Conservation (phyloP, 92 coral and sea anemone genomes). For the Umimayanthus chanpuru region DNA sequence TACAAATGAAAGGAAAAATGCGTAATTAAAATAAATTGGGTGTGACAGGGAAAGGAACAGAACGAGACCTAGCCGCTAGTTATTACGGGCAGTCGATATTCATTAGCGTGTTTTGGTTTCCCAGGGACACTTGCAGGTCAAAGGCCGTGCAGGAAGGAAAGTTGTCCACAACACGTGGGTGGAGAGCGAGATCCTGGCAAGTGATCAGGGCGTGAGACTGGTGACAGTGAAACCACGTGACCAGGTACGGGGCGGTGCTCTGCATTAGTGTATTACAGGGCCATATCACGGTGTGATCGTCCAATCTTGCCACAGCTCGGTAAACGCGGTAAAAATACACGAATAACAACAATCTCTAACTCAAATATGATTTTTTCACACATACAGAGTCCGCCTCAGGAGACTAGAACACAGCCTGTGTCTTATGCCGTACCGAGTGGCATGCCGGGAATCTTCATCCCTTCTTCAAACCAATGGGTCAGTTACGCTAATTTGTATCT, state of each 20-base stretch:
- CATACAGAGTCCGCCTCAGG: constrained; percentile 18
- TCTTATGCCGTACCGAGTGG: constrained; percentile 14
- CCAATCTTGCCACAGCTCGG: too few species aligned
- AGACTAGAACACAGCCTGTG: neutral
- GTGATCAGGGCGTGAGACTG: constrained; percentile 72
- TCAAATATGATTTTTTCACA: too few species aligned
- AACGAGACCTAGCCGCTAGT: too few species aligned
- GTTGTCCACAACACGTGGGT: constrained; percentile 38
- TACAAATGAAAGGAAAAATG: too few species aligned
- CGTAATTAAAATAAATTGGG: too few species aligned
- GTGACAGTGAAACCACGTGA: constrained; percentile 78
- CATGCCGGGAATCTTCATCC: constrained; percentile 32
- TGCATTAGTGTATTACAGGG: neutral
- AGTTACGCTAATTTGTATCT: neutral
- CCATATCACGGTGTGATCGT: neutral
- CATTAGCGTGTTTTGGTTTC: neutral
- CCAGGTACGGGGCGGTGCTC: constrained; percentile 47
- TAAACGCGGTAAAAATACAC: too few species aligned
- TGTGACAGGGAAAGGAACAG: too few species aligned
- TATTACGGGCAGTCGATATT: too few species aligned
- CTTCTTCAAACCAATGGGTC: constrained; percentile 22
- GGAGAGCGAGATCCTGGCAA: constrained; percentile 1
- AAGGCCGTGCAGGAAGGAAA: constrained; percentile 27
- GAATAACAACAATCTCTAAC: too few species aligned
- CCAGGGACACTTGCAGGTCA: constrained; percentile 26